Conservation (phyloP, 1,140 invertebrate species). For the Drosophila sproati region DNA sequence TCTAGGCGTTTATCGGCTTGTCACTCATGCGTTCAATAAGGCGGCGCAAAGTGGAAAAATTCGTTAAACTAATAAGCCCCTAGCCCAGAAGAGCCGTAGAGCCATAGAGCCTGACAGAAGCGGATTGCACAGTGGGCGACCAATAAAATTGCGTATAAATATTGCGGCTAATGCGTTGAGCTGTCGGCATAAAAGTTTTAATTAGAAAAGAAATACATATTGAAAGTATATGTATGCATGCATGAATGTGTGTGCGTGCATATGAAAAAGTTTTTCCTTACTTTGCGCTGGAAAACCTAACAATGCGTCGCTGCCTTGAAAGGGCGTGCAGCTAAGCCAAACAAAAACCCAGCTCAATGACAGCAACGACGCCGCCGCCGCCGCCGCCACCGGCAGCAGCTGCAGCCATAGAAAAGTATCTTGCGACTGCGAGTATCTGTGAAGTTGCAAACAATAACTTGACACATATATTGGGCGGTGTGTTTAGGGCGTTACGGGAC, state of each 20-base stretch:
- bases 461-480: constrained; percentile 37
- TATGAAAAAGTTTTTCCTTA: constrained; percentile 46
- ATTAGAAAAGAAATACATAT: constrained; percentile 44
- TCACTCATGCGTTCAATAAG: constrained; percentile 32
- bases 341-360: constrained; percentile 51
- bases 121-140: constrained; percentile 34
- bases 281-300: constrained; percentile 38
- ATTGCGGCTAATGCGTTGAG: constrained; percentile 18
- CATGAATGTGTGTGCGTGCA: not conserved
- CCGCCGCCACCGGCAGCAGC: not conserved
- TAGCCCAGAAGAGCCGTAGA: not conserved
- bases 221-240: not conserved
- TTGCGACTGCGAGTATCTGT: constrained; percentile 33
- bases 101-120: constrained; percentile 4
- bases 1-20: constrained; percentile 33
- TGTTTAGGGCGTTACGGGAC: not conserved
- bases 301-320: constrained; percentile 39
- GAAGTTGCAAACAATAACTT: constrained; percentile 55
- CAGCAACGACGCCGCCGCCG: constrained; percentile 1
- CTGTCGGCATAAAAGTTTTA: constrained; percentile 63
- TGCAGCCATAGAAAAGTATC: constrained; percentile 51
- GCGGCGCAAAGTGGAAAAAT: constrained; percentile 49
- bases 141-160: constrained; percentile 28
- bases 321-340: constrained; percentile 25
- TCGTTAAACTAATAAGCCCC: constrained; percentile 47